These are phyloP conservation scores for Aelia acuminata DNA, from an alignment of 2,888 invertebrate species.

Conservation along the genomic window DNA sequence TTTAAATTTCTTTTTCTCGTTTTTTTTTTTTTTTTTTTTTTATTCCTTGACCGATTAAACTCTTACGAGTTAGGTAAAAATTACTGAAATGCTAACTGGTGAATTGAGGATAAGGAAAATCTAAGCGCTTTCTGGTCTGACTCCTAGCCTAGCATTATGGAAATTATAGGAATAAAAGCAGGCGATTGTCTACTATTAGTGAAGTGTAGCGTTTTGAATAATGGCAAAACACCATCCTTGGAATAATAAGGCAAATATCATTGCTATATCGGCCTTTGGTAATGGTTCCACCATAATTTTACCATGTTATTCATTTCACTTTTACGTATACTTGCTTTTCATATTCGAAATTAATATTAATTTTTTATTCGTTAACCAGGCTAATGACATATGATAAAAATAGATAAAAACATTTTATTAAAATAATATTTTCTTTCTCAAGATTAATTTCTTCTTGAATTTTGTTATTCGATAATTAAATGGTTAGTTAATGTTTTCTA, in stretches of 20 bases:
- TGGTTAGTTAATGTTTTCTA: too few relatives aligned
- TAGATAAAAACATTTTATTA: not conserved
- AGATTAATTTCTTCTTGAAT: too few relatives aligned
- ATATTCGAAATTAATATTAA: not conserved
- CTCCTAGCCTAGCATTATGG: not conserved
- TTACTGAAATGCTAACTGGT: not conserved
- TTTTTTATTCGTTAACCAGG: not conserved
- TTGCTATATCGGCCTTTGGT: not conserved
- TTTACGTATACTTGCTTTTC: not conserved
- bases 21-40: too few relatives aligned
- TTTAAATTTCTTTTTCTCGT: not conserved
- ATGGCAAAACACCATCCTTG: conserved; percentile 28
- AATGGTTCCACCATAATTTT: not conserved
- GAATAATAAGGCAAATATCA: conserved; percentile 6
- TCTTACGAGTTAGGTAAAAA: not conserved
- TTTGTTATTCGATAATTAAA: too few relatives aligned
- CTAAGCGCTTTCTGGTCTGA: not conserved
- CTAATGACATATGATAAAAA: not conserved
- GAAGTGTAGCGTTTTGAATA: conserved; percentile 30
- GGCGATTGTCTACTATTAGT: conserved; percentile 25
- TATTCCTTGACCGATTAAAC: not conserved
- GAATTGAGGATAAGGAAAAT: not conserved
- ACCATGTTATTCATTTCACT: not conserved
- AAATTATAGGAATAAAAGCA: conserved; percentile 40
- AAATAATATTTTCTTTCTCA: too few relatives aligned